phyloP scores from a whole-genome alignment of 2,888 invertebrate genomes.

The Eristalis pertinax region DNA sequence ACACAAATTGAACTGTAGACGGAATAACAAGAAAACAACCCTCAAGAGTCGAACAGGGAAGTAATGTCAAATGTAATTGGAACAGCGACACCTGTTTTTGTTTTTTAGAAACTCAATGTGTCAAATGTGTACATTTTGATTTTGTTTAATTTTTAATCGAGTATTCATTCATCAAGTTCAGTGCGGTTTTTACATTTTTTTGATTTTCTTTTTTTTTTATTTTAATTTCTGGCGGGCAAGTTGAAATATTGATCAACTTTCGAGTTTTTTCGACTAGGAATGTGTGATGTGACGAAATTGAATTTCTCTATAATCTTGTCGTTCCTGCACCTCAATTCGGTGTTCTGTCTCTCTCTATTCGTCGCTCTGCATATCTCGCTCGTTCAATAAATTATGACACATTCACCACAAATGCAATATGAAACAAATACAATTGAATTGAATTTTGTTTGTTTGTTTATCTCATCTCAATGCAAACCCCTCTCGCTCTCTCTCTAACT shows the following conservation, averaged over 20 bases:
- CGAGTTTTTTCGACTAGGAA: background rate
- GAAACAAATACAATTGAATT: conserved; percentile 57
- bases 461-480: conserved; percentile 2
- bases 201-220: background rate
- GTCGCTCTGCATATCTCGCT: background rate
- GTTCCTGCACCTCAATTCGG: background rate
- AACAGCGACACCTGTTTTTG: conserved; percentile 65
- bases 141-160: no score
- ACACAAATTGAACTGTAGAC: background rate
- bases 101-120: conserved; percentile 28
- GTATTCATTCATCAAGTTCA: no score
- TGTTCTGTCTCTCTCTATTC: conserved; percentile 7
- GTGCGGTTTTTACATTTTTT: background rate
- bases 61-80: conserved; percentile 65
- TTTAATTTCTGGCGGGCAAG: background rate
- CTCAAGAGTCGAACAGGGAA: conserved; percentile 59
- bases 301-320: conserved; percentile 22
- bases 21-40: conserved; percentile 62
- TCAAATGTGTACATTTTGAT: background rate
- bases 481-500: conserved; percentile 2
- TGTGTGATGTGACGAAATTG: conserved; percentile 26
- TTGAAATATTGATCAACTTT: background rate
- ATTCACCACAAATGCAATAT: conserved; percentile 50
- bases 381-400: conserved; percentile 33
- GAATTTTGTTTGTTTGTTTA: conserved; percentile 59